Evolutionary conservation across 2,888 invertebrate genomes (phyloP).

Genomic region (Tromatobia lineatoria): DNA sequence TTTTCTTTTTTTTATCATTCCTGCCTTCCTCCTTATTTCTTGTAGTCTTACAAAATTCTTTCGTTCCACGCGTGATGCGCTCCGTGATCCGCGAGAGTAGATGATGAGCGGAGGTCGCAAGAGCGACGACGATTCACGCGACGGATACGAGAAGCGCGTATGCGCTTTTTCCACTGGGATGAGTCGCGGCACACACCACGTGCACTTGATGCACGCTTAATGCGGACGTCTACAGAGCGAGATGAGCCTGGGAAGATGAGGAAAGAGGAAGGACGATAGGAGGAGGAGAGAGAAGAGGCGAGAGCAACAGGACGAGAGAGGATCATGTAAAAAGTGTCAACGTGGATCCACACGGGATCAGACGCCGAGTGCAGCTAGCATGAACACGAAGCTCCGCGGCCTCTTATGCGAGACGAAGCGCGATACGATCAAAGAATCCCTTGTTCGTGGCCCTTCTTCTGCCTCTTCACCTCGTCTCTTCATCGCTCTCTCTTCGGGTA

Average conservation of each 20-base stretch:
- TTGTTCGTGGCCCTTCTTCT: conserved; percentile 67
- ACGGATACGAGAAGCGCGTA: conserved; percentile 50
- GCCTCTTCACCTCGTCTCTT: conserved; percentile 44
- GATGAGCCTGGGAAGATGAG: conserved; percentile 48
- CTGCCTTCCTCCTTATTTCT: conserved; percentile 4
- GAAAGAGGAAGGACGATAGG: conserved; percentile 16
- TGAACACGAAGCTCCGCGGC: conserved; percentile 52
- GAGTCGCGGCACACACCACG: conserved; percentile 25
- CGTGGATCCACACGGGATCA: conserved; percentile 66
- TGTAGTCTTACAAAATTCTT: conserved; percentile 26
- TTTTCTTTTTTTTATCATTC: not conserved
- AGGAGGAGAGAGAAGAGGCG: conserved; percentile 20
- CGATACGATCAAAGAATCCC: conserved; percentile 74
- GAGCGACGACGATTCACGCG: conserved; percentile 44
- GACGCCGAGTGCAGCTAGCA: conserved; percentile 41
- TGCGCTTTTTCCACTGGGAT: conserved; percentile 18
- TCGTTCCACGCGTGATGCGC: conserved; percentile 15
- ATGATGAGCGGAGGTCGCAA: conserved; percentile 30
- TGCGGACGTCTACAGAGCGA: conserved; percentile 22
- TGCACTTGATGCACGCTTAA: conserved; percentile 37
- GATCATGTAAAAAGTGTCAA: conserved; percentile 71
- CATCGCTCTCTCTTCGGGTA: conserved; percentile 25
- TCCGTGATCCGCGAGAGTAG: conserved; percentile 5
- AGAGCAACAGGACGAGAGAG: conserved; percentile 34
- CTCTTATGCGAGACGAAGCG: conserved; percentile 59